Base-by-base conservation (phyloP, 2,113 vertebrate genomes). In the Typhlomys cinereus region DNA sequence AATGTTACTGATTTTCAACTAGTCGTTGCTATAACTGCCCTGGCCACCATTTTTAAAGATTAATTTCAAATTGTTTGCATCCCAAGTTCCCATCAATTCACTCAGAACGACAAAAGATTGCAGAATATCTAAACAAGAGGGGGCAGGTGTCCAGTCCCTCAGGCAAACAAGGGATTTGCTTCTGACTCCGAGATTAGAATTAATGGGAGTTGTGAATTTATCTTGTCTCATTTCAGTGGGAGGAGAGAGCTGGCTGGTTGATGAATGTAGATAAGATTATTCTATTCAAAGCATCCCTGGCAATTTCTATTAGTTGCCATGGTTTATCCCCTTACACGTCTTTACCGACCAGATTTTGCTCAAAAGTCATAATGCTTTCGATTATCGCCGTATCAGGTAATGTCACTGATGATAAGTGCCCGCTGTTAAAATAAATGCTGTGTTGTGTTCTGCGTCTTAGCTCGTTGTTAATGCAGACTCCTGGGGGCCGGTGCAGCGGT, bases 391-490 rank as follows among this genome's bases (percentile, higher is more conserved):
- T 80, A 96, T 97, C 89, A 93, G 96, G 75, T 95, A 97, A 97
- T 90, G 85, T 76, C 97, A 96, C 90, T 90, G 95, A 18, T 94
- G 96, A 97, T 96, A 94, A 97, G 97, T 44, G 21, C 95, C 95
- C 82, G 91, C 94, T 97, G 95, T 95, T 97, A 97, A 97, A 98
- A 97, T 97, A 97, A 98, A 97, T 95, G 91, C 73, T 92, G 71
- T 87, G 76, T 95, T 97, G 87, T 27, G 39, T 78, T 97, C 95
- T 96, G 76, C 86, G 94, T 96, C 95, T 96, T 82, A 96, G 94
- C 95, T 96, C 95, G 97, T 95, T 97, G 96, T 97, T 96, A 95
- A 96, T 92, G 88, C 80, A 97, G 95, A 96, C 84, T 97, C 89
- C 96, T 94, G 69, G 89, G 94, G 96, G 87, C 62, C 95, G 85